A percentile compares a stretch with the other conserved stretches of the same genome.
These are phyloP conservation scores for Orussus abietinus DNA, from an alignment of 1,140 invertebrate genomes.

Conservation along the genomic window DNA sequence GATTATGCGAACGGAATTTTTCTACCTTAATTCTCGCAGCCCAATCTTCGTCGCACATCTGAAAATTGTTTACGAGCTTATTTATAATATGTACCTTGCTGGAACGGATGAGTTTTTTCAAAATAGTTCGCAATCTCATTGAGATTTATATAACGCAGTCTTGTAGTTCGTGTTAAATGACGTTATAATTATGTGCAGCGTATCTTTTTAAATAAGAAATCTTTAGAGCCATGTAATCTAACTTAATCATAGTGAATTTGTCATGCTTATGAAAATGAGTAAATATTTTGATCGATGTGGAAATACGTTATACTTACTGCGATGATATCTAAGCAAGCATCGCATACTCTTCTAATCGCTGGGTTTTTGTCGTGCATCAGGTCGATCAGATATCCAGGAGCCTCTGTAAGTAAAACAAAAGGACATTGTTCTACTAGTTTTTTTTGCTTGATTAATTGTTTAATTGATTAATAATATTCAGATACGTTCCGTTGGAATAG, in stretches of 20 bases:
- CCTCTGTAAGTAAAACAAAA: slow-evolving; percentile 63
- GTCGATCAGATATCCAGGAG: slow-evolving; percentile 94
- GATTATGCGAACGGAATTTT: slow-evolving; percentile 94
- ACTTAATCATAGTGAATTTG: too few relatives aligned
- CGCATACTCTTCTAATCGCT: slow-evolving; percentile 87
- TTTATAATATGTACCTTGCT: too few relatives aligned
- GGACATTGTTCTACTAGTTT: too few relatives aligned
- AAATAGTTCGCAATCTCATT: too few relatives aligned
- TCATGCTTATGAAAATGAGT: too few relatives aligned
- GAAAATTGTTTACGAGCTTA: slow-evolving; percentile 16
- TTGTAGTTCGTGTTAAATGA: too few relatives aligned
- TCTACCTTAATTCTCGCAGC: slow-evolving; percentile 87
- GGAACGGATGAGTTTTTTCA: too few relatives aligned
- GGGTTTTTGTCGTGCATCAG: slow-evolving; percentile 96
- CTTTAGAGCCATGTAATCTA: too few relatives aligned
- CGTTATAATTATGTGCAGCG: too few relatives aligned
- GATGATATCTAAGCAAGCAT: slow-evolving; percentile 87
- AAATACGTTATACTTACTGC: slow-evolving; percentile 58
- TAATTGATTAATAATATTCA: slow-evolving; percentile 14
- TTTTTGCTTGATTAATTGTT: too few relatives aligned
- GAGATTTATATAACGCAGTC: too few relatives aligned
- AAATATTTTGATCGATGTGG: background rate
- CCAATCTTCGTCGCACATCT: slow-evolving; percentile 88
- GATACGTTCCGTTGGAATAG: slow-evolving; percentile 5
- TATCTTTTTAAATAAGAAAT: too few relatives aligned